Evolutionary conservation across 2,888 invertebrate genomes (phyloP).

Genomic region (Gastracanthus pulcherrimus): DNA sequence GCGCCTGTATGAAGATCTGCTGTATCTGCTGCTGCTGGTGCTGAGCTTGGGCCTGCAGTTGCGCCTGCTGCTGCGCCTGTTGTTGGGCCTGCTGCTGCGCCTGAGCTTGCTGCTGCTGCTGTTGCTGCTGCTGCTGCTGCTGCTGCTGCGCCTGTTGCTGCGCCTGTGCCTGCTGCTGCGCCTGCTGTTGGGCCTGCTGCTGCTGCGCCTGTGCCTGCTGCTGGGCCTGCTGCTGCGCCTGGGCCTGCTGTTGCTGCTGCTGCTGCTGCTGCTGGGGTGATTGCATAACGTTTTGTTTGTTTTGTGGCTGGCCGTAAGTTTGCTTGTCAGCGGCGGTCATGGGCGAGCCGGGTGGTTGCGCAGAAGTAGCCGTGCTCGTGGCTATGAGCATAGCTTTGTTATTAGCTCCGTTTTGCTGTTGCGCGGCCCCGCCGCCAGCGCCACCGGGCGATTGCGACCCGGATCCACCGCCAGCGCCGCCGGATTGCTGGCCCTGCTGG

Average conservation of each 20-base stretch:
- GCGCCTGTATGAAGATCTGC: constrained; percentile 72
- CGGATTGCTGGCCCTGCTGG: too few species aligned
- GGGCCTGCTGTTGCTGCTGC: constrained; percentile 61
- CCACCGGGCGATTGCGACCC: neutral
- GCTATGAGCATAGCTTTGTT: constrained; percentile 60
- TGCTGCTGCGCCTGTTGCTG: constrained; percentile 70
- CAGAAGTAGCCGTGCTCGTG: constrained; percentile 63
- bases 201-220: constrained; percentile 63
- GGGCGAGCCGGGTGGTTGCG: constrained; percentile 79
- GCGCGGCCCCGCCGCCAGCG: constrained; percentile 47
- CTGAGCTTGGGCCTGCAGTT: constrained; percentile 64
- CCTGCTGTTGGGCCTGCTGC: constrained; percentile 69
- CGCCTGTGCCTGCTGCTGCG: constrained; percentile 68
- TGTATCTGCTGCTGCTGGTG: constrained; percentile 68
- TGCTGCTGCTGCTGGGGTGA: constrained; percentile 73
- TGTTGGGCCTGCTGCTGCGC: constrained; percentile 70
- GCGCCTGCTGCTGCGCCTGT: constrained; percentile 70
- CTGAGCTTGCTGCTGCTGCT: constrained; percentile 72
- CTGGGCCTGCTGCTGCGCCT: constrained; percentile 70
- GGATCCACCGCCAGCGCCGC: constrained; percentile 8
- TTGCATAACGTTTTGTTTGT: constrained; percentile 70
- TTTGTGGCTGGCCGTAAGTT: constrained; percentile 77
- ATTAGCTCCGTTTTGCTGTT: constrained; percentile 65
- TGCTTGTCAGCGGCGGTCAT: constrained; percentile 80
- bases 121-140: constrained; percentile 70